phyloP scores from a whole-genome alignment of 2,113 vertebrate genomes.

The Craseonycteris thonglongyai region DNA sequence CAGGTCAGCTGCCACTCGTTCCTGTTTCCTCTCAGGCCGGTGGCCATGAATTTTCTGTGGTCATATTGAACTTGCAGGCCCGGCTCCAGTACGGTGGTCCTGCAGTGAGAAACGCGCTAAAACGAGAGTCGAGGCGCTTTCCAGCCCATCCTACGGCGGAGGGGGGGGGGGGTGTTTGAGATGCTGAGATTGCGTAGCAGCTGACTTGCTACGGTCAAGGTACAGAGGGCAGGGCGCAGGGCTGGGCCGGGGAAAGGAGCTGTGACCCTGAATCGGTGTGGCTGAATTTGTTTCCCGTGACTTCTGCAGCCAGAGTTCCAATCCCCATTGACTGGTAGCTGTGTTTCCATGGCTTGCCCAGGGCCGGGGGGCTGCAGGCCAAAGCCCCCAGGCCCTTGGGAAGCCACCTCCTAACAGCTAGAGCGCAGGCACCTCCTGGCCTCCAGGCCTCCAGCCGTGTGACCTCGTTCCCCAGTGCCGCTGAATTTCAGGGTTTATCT shows the following conservation, averaged over 20 bases:
- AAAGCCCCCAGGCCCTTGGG: neutral
- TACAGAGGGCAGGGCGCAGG: accelerated
- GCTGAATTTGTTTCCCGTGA: neutral
- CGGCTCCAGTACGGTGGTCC: no score
- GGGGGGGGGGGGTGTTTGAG: no score
- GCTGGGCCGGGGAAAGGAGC: neutral
- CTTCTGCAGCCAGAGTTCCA: neutral
- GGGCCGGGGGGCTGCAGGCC: neutral
- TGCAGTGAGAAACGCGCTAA: neutral
- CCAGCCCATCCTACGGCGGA: neutral
- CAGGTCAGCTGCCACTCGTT: neutral
- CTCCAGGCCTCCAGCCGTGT: neutral
- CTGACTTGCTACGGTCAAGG: no score
- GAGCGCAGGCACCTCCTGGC: neutral
- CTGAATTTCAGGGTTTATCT: neutral
- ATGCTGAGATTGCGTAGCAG: neutral
- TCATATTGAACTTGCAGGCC: accelerated
- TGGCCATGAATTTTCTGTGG: no score
- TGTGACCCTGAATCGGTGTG: accelerated
- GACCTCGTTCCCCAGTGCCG: neutral
- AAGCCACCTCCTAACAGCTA: neutral
- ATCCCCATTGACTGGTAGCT: neutral
- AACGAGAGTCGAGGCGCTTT: accelerated
- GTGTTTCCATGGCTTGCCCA: no score
- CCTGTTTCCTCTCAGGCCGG: neutral